Percentiles rank a stretch among this genome's conserved stretches.
Conservation (phyloP, 2,888 invertebrate species). For the Acanthoscelides obtectus region DNA sequence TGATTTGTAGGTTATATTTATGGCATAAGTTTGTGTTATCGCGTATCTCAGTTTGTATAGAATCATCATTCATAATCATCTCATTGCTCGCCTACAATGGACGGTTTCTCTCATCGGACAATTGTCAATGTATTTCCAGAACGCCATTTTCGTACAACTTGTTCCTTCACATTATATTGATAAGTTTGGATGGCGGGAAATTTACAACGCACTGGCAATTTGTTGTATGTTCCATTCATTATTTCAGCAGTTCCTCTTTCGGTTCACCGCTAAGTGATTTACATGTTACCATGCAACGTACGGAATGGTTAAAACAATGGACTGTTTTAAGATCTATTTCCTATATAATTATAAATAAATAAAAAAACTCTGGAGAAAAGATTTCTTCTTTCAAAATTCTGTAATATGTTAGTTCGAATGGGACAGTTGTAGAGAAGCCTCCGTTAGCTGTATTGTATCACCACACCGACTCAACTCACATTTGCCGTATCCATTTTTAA, state of each 20-base stretch:
- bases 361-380: too few species aligned
- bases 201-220: neutral
- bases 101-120: neutral
- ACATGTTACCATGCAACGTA: neutral
- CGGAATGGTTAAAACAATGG: neutral
- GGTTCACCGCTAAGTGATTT: neutral
- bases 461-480: slow-evolving; percentile 12
- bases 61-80: slow-evolving; percentile 29
- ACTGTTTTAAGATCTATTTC: neutral
- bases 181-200: neutral
- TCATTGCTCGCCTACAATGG: slow-evolving; percentile 15
- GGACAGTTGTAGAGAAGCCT: neutral
- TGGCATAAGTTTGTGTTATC: slow-evolving; percentile 47
- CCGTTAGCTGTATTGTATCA: neutral
- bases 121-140: slow-evolving; percentile 22
- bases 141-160: slow-evolving; percentile 23
- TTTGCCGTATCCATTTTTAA: slow-evolving; percentile 23
- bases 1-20: slow-evolving; percentile 47
- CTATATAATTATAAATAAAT: too few species aligned
- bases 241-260: neutral
- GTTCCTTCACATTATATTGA: neutral
- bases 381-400: too few species aligned
- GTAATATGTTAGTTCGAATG: neutral
- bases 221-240: neutral
- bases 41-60: slow-evolving; percentile 49